Evolutionary conservation across 1,140 invertebrate species (phyloP), one percentile per base, ranked within the genome.

Genomic region (Drosophila obscura): DNA sequence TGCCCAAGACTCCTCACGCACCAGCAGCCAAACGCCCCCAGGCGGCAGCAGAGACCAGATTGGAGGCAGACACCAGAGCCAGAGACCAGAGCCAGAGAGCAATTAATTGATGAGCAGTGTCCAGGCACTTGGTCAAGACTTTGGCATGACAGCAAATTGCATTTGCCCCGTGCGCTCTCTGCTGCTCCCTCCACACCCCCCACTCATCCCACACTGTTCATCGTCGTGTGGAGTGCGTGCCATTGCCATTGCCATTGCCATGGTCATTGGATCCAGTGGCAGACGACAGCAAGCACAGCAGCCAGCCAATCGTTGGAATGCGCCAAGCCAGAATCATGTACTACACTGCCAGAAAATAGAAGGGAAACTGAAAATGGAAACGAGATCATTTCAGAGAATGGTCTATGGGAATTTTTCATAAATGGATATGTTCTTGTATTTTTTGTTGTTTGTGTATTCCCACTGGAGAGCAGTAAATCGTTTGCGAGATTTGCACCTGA

Each of bases 91-190:
- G n/a, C 59, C 59, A 35, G 59, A 45, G 73, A 67, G 69, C 76
- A 87, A 88, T 85, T 87, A 85, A 85, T 85, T 85, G 82, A 85
- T 85, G 82, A 85, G 78, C 74, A 78, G 78, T 77, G 78, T 71
- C 73, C 77, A 39, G 82, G 77, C 81, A 76, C 71, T 74, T 76
- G 73, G 73, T 76, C 73, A 76, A 53, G 55, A 76, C 71, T 75
- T 39, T 76, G 73, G 73, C 71, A 67, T 76, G 73, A 51, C 73
- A 79, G 74, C 66, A 82, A 85, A 85, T 88, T 82, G 78, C 56
- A 84, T 77, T 77, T 77, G 65, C 57, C 48, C 67, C 22, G 31
- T 68, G 53, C 57, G 45, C 55, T 60, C 56, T 43, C 61, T 11
- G 16, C 31, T 28, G n/a, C 24, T 31, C 24, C 8, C 15, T 31